Conservation (phyloP, 2,113 vertebrate species). For the Bucco capensis region DNA sequence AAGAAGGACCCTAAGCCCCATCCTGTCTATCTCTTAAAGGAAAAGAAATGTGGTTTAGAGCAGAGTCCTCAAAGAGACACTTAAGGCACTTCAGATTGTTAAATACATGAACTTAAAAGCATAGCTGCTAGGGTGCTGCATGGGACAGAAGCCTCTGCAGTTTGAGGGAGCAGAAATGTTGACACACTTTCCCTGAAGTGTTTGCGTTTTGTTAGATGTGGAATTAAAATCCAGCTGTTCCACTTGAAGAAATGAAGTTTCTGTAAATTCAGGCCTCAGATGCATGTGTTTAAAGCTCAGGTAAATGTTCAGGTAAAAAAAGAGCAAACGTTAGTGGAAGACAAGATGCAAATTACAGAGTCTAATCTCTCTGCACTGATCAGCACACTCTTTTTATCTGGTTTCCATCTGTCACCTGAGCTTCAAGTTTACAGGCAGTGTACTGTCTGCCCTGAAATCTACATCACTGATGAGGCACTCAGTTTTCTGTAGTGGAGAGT, state of each 20-base stretch:
- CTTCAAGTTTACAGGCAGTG: constrained; percentile 57
- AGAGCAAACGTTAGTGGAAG: neutral
- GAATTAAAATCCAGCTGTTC: neutral
- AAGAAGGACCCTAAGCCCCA: neutral
- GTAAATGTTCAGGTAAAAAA: neutral
- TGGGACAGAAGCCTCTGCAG: neutral
- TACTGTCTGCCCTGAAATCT: constrained; percentile 48
- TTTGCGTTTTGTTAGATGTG: neutral
- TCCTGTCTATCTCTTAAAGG: neutral
- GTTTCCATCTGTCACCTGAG: constrained; percentile 61
- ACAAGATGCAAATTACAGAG: constrained; percentile 44
- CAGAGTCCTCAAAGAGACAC: neutral
- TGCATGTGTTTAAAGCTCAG: neutral
- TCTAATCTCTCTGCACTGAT: constrained; percentile 26
- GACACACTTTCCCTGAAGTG: neutral
- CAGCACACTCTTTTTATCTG: constrained; percentile 40
- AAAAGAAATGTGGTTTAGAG: neutral
- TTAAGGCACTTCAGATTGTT: neutral
- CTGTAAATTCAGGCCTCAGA: neutral
- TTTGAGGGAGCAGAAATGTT: neutral
- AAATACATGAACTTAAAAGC: neutral
- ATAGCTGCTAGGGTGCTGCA: neutral
- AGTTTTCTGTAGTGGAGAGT: neutral
- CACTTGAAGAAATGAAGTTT: neutral
- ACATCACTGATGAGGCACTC: neutral